A percentile compares a stretch with the other conserved stretches of the same genome.
These are phyloP conservation scores for Cryptotermes secundus DNA, from an alignment of 1,140 invertebrate genomes.

Conservation along the genomic window DNA sequence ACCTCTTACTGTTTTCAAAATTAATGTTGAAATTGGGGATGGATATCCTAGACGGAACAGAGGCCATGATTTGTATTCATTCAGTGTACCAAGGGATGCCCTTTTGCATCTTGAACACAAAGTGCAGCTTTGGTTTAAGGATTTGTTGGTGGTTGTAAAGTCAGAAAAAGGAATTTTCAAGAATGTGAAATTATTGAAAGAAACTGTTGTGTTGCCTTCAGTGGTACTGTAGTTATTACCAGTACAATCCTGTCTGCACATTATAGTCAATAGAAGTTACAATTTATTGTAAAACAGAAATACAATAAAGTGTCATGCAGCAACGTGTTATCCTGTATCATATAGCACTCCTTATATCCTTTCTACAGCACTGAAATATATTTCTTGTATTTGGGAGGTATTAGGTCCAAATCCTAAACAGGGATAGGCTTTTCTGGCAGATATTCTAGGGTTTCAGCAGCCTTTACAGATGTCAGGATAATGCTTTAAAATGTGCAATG, in stretches of 20 bases:
- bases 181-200: background rate
- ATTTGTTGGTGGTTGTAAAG: background rate
- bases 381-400: no score
- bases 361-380: no score
- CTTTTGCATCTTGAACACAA: background rate
- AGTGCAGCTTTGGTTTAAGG: background rate
- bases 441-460: no score
- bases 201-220: background rate
- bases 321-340: no score
- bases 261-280: no score
- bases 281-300: no score
- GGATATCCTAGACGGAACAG: background rate
- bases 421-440: no score
- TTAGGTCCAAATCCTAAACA: no score
- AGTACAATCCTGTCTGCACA: background rate
- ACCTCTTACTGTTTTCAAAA: constrained; percentile 18
- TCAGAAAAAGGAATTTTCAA: background rate
- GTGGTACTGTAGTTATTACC: background rate
- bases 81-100: background rate
- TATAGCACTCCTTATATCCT: no score
- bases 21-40: background rate
- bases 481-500: no score
- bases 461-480: no score
- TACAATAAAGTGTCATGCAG: no score
- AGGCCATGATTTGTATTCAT: background rate